Evolutionary conservation across 2,888 invertebrate genomes (phyloP), one percentile per base, ranked within the genome.

Genomic region (Noctua pronuba): DNA sequence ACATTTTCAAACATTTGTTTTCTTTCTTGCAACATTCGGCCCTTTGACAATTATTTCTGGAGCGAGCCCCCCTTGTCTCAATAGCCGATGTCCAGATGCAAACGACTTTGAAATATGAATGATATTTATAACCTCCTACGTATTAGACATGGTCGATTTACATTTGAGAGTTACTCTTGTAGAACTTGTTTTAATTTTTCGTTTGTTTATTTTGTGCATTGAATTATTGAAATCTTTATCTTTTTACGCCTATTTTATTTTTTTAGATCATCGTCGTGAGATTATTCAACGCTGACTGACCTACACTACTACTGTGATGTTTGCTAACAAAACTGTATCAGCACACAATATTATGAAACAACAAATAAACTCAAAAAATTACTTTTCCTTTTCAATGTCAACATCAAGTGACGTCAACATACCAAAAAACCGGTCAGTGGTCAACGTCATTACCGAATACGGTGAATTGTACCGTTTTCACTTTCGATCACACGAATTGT

Each of bases 21-120:
- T 84, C 79, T 79, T 83, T 81, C 74, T 82, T 88, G 84, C 79
- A 83, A 80, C 83, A 88, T 86, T 88, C 65, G 89, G 89, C 87
- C 91, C 90, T 90, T 89, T 88, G 88, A 92, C 93, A 94, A 95
- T 95, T 95, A 95, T 93, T 94, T 91, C 91, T 91, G 89, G 89
- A 92, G 89, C 89, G 89, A 86, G 60, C 89, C 94, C 95, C 35
- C 90, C 91, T 92, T 88, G 91, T 94, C 95, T 94, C 93, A 92
- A 93, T 95, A 93, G 93, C 94, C 96, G 88, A 89, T 95, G 96
- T 95, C 96, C 97, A 96, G 96, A 96, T 97, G 97, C 94, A 93
- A 92, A 93, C 90, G 97, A 97, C 97, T 97, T 95, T 97, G 97
- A 97, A 95, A 96, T 96, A 97, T 97, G 94, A 94, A 91, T 90